Evolutionary conservation across 2,888 invertebrate genomes (phyloP).

Genomic region (Ommatoiulus sabulosus): DNA sequence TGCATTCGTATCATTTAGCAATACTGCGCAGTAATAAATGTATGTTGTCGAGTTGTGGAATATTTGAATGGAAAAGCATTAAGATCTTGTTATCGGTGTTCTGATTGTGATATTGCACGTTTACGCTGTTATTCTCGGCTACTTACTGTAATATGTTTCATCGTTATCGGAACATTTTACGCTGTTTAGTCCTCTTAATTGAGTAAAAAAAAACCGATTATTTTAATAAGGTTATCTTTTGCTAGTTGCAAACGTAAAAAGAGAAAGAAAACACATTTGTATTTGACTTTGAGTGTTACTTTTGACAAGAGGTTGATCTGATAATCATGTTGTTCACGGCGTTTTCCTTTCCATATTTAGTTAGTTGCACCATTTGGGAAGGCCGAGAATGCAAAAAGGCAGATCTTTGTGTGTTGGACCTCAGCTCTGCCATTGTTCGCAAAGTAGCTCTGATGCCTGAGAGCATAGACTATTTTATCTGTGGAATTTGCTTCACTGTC

Average conservation of each 20-base stretch:
- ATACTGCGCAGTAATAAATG: too few species aligned
- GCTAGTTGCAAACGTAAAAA: too few species aligned
- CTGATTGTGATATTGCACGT: not conserved
- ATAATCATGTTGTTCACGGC: not conserved
- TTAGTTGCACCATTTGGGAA: slow-evolving; percentile 97
- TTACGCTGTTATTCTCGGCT: not conserved
- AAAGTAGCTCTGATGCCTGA: slow-evolving; percentile 87
- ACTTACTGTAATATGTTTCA: not conserved
- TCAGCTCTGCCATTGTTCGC: slow-evolving; percentile 92
- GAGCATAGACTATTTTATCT: slow-evolving; percentile 81
- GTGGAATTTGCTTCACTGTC: slow-evolving; percentile 67
- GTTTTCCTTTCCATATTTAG: slow-evolving; percentile 70
- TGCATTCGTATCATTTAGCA: too few species aligned
- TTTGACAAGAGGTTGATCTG: not conserved
- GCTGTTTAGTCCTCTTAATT: not conserved
- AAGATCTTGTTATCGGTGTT: not conserved
- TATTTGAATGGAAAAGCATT: not conserved
- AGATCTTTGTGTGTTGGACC: slow-evolving; percentile 92
- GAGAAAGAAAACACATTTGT: not conserved
- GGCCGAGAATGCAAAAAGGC: slow-evolving; percentile 89
- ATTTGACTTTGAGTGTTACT: not conserved
- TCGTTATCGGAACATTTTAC: not conserved
- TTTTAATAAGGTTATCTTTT: too few species aligned
- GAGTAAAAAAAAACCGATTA: too few species aligned
- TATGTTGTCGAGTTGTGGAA: too few species aligned